phyloP scores from a whole-genome alignment of 2,797 vertebrate genomes.

The Parauchenoglanis punctatus region DNA sequence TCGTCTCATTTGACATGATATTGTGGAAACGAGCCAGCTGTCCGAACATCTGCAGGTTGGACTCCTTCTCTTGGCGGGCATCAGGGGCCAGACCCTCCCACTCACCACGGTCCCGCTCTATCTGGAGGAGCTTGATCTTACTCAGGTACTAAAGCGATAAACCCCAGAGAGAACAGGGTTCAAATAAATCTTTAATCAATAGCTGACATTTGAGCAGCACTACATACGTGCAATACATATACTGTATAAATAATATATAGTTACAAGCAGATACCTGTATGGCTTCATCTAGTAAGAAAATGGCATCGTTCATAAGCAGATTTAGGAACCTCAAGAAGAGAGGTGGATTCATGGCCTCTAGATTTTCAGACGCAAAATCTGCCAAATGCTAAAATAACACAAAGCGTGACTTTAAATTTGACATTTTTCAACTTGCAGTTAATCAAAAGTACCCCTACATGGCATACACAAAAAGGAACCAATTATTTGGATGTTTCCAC shows the following conservation, averaged over 20 bases:
- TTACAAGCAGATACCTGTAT: slow-evolving; percentile 86
- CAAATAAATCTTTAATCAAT: neutral
- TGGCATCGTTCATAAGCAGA: slow-evolving; percentile 95
- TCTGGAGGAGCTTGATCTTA: slow-evolving; percentile 97
- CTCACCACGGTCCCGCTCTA: slow-evolving; percentile 92
- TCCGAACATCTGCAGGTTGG: slow-evolving; percentile 95
- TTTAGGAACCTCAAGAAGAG: slow-evolving; percentile 96
- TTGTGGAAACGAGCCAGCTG: slow-evolving; percentile 98
- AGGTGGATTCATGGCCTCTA: slow-evolving; percentile 96
- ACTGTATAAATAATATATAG: neutral
- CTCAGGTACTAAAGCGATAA: slow-evolving; percentile 86
- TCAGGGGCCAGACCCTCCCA: slow-evolving; percentile 89
- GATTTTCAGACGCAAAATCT: slow-evolving; percentile 91
- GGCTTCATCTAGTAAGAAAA: slow-evolving; percentile 95
- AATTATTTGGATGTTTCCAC: slow-evolving; percentile 62
- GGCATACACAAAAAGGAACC: neutral
- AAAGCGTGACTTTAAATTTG: neutral
- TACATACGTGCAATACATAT: neutral
- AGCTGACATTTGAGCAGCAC: neutral
- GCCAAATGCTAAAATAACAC: slow-evolving; percentile 80
- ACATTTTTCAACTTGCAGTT: neutral
- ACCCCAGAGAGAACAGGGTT: neutral
- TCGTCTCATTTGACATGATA: slow-evolving; percentile 99
- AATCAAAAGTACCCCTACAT: neutral
- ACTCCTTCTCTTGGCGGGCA: slow-evolving; percentile 91